Evolutionary conservation across 2,113 vertebrate genomes (phyloP), one percentile per base, ranked within the genome.

Genomic region (Chroicocephalus ridibundus): DNA sequence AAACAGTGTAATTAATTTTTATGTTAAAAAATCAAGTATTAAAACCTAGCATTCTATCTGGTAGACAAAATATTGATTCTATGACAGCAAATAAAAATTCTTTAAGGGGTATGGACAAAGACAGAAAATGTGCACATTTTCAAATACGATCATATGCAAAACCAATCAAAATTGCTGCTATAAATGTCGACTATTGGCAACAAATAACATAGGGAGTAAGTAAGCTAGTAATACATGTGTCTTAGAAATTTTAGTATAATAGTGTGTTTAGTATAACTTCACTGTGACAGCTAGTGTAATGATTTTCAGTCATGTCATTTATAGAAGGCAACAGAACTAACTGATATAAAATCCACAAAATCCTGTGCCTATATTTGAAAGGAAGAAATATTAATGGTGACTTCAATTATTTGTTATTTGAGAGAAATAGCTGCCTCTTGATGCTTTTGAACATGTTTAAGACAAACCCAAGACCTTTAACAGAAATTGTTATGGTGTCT

Each of bases 381-480:
- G 42, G 51, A 91, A 90, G 58, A 88, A 88, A 87, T 83, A 13
- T 32, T 65, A 60, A 47, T 46, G 36, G 26, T 61, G 47, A 80
- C 54, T 70, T 90, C 5, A 82, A 40, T 72, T 85, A 72, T 68
- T 93, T 76, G 32, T 79, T 94, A 70, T 94, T 96, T 81, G 64
- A 74, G 38, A 94, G 82, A 95, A 96, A 70, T 57, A 86, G 42
- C 62, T 90, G 54, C 47, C 51, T 82, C 54, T 88, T 58, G 25
- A 44, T 74, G 42, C 52, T 88, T 95, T 70, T 83, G 54, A 88
- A 93, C 24, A 78, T 20, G 26, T 38, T 26, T 79, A 76, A 85
- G 74, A 90, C 36, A 84, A 87, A 79, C 77, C 75, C 82, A 94
- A 95, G 92, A 93, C 60, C 64, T 91, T 94, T 88, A 85, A 94